A percentile compares a stretch with the other conserved stretches of the same genome.
Conservation (phyloP, 2,888 invertebrate species). For the Tineola bisselliella region DNA sequence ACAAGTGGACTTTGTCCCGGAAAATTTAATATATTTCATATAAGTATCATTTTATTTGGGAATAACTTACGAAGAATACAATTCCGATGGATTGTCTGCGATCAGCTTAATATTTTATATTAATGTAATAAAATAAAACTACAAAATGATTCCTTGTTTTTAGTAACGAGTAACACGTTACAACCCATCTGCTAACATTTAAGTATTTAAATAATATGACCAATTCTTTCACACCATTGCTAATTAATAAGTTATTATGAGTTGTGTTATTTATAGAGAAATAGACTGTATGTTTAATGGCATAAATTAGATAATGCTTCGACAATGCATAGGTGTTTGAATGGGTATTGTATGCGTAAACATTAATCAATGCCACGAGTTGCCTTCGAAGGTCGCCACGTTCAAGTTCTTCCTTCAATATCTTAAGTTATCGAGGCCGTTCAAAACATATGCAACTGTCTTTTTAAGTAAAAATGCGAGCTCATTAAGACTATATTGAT, state of each 20-base stretch:
- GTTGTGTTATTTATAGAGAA: neutral
- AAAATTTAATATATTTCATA: neutral
- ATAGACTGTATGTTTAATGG: neutral
- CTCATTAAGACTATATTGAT: too few species aligned
- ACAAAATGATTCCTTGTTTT: too few species aligned
- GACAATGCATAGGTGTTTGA: slow-evolving; percentile 25
- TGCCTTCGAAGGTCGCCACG: slow-evolving; percentile 43
- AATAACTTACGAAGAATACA: too few species aligned
- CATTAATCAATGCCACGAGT: slow-evolving; percentile 59
- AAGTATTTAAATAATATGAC: neutral
- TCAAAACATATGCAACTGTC: neutral
- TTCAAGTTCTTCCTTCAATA: slow-evolving; percentile 23
- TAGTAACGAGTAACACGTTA: too few species aligned
- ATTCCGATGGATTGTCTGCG: too few species aligned
- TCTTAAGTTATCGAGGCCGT: neutral
- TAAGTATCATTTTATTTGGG: too few species aligned
- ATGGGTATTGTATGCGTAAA: slow-evolving; percentile 56
- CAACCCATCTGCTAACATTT: neutral
- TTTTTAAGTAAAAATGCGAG: neutral
- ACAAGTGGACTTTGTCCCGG: neutral
- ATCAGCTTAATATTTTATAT: too few species aligned
- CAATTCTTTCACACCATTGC: slow-evolving; percentile 5
- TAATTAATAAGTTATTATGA: slow-evolving; percentile 6
- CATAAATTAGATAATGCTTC: neutral
- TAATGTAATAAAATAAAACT: too few species aligned